A percentile compares a stretch with the other conserved stretches of the same genome.
Conservation (phyloP, 2,797 vertebrate species). For the Ateles fusciceps region DNA sequence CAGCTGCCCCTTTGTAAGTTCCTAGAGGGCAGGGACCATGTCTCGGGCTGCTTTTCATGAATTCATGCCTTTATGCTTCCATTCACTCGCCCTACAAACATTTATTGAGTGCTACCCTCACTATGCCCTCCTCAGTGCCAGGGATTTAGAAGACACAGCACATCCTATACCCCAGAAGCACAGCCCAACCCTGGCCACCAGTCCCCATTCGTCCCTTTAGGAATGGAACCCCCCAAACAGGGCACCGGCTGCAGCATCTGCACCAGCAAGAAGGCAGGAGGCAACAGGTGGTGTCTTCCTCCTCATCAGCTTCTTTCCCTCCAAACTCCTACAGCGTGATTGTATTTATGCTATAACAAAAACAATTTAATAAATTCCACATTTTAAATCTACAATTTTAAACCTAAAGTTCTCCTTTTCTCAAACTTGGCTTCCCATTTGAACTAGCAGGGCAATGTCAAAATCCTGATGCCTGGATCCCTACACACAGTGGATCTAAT, state of each 20-base stretch:
- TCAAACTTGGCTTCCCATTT: background rate
- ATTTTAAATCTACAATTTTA: background rate
- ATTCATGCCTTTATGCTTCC: constrained; percentile 66
- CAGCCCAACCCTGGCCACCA: background rate
- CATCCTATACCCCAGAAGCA: background rate
- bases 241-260: background rate
- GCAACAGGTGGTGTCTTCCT: background rate
- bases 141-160: background rate
- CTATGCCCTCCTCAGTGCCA: background rate
- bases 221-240: background rate
- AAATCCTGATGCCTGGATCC: background rate
- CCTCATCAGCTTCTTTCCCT: background rate
- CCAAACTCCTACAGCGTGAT: background rate
- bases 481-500: accelerated
- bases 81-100: constrained; percentile 62
- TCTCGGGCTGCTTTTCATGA: constrained; percentile 63
- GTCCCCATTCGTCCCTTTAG: background rate
- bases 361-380: background rate
- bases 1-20: constrained; percentile 61
- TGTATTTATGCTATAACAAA: background rate
- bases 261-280: background rate
- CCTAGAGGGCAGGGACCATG: constrained; percentile 64
- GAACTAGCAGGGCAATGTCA: background rate
- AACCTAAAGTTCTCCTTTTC: background rate
- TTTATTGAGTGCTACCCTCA: constrained; percentile 63